Conservation (phyloP, 1,140 invertebrate species). For the Cydia amplana region DNA sequence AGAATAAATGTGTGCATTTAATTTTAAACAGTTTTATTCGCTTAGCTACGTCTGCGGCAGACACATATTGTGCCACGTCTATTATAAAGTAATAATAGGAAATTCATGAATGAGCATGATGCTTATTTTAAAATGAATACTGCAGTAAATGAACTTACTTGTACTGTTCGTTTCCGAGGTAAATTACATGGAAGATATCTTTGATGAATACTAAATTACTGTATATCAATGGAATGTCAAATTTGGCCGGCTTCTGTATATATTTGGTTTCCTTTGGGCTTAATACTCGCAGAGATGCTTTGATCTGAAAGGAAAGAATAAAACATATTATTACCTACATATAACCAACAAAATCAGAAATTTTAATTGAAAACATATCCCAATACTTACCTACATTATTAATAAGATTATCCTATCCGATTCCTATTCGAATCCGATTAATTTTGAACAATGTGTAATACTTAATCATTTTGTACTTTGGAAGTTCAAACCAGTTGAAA, state of each 20-base stretch:
- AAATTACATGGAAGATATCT: conserved; percentile 57
- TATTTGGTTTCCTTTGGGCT: conserved; percentile 70
- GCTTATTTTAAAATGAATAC: background rate
- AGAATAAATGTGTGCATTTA: too few relatives aligned
- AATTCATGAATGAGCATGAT: background rate
- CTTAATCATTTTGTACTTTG: too few relatives aligned
- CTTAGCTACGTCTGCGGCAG: too few relatives aligned
- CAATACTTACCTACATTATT: too few relatives aligned
- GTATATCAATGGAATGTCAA: conserved; percentile 70
- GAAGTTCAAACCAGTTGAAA: too few relatives aligned
- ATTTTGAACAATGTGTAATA: too few relatives aligned
- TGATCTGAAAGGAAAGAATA: conserved; percentile 60
- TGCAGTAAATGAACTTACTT: conserved; percentile 60
- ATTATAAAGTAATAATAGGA: too few relatives aligned
- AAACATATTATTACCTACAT: too few relatives aligned
- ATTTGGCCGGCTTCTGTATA: conserved; percentile 61
- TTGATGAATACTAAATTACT: conserved; percentile 68
- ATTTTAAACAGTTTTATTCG: too few relatives aligned
- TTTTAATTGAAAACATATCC: conserved; percentile 22
- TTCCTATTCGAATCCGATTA: too few relatives aligned
- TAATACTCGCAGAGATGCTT: conserved; percentile 65
- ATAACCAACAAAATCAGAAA: too few relatives aligned
- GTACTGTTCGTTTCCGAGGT: conserved; percentile 61
- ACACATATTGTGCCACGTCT: too few relatives aligned
- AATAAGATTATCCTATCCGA: background rate